Base-by-base conservation (phyloP, 2,113 vertebrate genomes). In the Amphilophus citrinellus region DNA sequence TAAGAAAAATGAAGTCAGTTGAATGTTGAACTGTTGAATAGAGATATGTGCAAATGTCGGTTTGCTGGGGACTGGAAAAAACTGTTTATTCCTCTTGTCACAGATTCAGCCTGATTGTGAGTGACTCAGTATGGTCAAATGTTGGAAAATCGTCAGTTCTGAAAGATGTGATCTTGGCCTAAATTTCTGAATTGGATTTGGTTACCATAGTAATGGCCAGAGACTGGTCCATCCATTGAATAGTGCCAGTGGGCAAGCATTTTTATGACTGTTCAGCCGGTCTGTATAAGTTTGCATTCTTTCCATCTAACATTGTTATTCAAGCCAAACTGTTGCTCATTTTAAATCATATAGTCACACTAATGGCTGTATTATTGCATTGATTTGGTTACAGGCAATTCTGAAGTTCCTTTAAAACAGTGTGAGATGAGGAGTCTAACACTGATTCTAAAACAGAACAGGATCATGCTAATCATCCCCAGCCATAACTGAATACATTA, bases 401-500 rank as follows among this genome's bases (percentile, higher is more conserved):
- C 14, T 50, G 63, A 63, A 77, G 56, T 83, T 59, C 60, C 71
- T 82, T 39, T 80, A 68, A 87, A 88, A 76, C 42, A 66, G 27
- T 60, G 66, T 47, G 22, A 85, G 79, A 85, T 58, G 73, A 80
- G 82, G 57, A 89, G 89, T 61, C 66, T 27, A 27, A 71, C 50
- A 53, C 65, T 86, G 83, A 88, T 88, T 83, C 68, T 71, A 80
- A 86, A 91, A 83, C 71, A 63, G 68, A 87, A 68, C 59, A 79
- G 66, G 50, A 68, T 84, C 84, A 89, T 92, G 85, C 88, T 94
- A 92, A 95, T 95, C 86, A 93, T 91, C 77, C 75, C 50, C 83
- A 87, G 87, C 85, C 63, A 85, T 90, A 88, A 90, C 90, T 81
- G 93, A 95, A 95, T 95, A 88, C 88, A 93, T 95, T 95, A 94